Evolutionary conservation across 2,113 vertebrate species (phyloP).

Genomic region (Lophotis ruficrista): DNA sequence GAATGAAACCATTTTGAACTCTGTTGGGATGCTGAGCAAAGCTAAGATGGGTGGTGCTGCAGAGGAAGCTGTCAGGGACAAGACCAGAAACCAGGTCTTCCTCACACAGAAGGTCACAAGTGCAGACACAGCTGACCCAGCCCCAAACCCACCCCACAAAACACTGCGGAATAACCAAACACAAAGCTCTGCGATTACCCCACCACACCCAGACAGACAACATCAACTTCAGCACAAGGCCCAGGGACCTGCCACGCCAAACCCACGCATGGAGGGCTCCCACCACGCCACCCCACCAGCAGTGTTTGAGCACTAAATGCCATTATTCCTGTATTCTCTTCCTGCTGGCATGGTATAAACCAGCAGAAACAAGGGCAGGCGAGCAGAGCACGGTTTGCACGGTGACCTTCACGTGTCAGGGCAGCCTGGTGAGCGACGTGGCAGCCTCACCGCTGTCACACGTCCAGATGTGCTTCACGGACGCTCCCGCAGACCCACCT

Average conservation of each 20-base stretch:
- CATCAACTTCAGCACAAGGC: neutral
- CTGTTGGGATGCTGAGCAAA: constrained; percentile 45
- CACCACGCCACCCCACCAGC: neutral
- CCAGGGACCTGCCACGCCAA: fast-evolving
- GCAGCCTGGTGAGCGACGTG: neutral
- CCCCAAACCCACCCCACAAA: fast-evolving
- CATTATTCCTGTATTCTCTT: neutral
- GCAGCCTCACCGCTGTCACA: fast-evolving
- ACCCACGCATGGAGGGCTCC: fast-evolving
- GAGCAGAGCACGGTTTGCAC: neutral
- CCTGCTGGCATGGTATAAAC: neutral
- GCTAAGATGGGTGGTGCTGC: constrained; percentile 61
- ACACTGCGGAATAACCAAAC: neutral
- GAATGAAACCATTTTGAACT: constrained; percentile 61
- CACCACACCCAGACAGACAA: neutral
- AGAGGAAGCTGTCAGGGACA: neutral
- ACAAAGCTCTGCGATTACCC: fast-evolving
- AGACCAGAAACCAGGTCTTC: neutral
- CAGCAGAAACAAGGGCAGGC: neutral
- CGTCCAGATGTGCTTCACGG: neutral
- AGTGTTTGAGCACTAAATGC: fast-evolving
- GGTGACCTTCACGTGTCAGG: neutral
- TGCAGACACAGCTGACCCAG: fast-evolving
- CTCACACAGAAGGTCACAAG: neutral
- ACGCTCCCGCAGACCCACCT: neutral